Base-by-base conservation (phyloP, 2,113 vertebrate genomes). In the Malaclemys terrapin region DNA sequence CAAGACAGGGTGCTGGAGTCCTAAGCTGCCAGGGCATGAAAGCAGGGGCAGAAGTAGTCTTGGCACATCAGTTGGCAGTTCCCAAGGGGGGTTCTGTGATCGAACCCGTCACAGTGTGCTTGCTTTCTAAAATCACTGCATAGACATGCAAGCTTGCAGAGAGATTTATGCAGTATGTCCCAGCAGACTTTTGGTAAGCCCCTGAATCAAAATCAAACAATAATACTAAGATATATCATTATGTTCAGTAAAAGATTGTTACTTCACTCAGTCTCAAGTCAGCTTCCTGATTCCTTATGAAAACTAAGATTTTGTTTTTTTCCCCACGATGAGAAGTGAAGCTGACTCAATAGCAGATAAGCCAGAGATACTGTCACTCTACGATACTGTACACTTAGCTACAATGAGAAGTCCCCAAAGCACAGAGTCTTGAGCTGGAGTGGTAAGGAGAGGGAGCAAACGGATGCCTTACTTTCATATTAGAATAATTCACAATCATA, bases 201-300 rank as follows among this genome's bases (percentile, higher is more conserved):
- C 49, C 47, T 84, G 65, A 35, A 75, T 95, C 80, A 81, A 53
- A 65, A 42, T 82, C 47, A 90, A 93, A 69, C 19, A 83, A 82
- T 72, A 59, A 16, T 35, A 31, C 42, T 27, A 86, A 96, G 89
- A 95, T 87, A 76, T 92, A 95, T 54, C 78, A 79, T 93, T 95
- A 95, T 91, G 96, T 98, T 97, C 91, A 96, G 96, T 96, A 83
- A 93, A 95, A 19, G 27, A 82, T 31, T 24, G 76, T 95, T 52
- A 8, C 38, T 89, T 35, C 7, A 31, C 50, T 92, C 50, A 85
- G 20, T 31, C 85, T 62, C 87, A 80, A 88, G 78, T 94, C 95
- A 96, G 11, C 45, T 89, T 87, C 89, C 93, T 94, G 50, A 83
- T 91, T 96, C 93, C 94, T 94, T 93, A 65, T 89, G 93, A 96